A percentile compares a stretch with the other conserved stretches of the same genome.
Conservation (phyloP, 2,113 vertebrate genomes). For the Myotis lucifugus region DNA sequence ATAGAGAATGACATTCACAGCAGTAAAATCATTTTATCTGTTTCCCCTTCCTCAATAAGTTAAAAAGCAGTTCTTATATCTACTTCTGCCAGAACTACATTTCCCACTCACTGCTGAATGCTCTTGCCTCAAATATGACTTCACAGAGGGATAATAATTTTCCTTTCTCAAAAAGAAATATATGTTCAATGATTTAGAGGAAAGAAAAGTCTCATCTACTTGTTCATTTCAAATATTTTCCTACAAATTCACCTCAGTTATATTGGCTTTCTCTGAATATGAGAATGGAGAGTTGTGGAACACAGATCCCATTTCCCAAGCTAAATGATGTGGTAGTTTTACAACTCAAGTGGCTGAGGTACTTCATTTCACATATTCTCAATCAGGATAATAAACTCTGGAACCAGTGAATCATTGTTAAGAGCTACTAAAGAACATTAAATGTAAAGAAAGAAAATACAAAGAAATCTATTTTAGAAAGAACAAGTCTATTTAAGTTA, state of each 20-base stretch:
- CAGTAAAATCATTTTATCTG: conserved; percentile 48
- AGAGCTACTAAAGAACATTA: neutral
- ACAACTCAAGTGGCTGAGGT: neutral
- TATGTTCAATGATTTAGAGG: neutral
- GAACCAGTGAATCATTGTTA: neutral
- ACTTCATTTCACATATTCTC: neutral
- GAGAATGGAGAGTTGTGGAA: neutral
- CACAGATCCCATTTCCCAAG: neutral
- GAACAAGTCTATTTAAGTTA: neutral
- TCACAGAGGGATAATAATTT: neutral
- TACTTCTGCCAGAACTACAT: conserved; percentile 15
- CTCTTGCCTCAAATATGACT: neutral
- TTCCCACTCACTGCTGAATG: conserved; percentile 9
- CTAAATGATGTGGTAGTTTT: neutral
- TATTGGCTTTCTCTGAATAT: neutral
- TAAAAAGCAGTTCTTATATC: conserved; percentile 21
- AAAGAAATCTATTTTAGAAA: neutral
- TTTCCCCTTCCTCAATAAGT: neutral
- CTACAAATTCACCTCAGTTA: neutral
- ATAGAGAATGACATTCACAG: conserved; percentile 23
- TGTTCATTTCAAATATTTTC: conserved; percentile 35
- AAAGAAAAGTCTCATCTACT: neutral
- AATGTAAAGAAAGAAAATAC: neutral
- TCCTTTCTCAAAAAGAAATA: conserved; percentile 38
- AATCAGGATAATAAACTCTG: neutral